phyloP scores from a whole-genome alignment of 2,888 invertebrate species.

The Eretmocerus hayati region DNA sequence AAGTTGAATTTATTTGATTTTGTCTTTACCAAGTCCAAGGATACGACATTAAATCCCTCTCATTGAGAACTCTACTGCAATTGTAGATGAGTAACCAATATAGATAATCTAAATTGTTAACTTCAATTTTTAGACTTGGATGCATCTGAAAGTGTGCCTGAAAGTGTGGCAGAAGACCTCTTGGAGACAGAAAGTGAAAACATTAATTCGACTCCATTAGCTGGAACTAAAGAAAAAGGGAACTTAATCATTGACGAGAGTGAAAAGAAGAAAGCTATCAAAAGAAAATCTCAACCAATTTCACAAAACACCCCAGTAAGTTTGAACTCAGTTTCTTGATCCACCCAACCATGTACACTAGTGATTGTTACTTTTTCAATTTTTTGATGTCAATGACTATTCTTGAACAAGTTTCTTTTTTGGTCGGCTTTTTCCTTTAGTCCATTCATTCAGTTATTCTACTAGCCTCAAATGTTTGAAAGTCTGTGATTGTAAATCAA shows the following conservation, averaged over 20 bases:
- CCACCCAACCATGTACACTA: too few relatives aligned
- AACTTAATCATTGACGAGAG: constrained; percentile 42
- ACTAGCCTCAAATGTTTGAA: too few relatives aligned
- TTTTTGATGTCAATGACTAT: not conserved
- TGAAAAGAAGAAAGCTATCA: constrained; percentile 40
- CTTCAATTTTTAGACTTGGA: constrained; percentile 10
- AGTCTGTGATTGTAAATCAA: not conserved
- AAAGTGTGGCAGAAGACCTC: constrained; percentile 24
- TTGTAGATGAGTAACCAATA: too few relatives aligned
- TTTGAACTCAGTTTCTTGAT: too few relatives aligned
- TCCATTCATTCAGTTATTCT: not conserved
- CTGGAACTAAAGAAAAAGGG: constrained; percentile 39
- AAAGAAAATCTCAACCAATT: constrained; percentile 33
- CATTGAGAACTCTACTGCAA: too few relatives aligned
- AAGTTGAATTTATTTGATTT: not conserved
- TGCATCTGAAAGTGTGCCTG: constrained; percentile 19
- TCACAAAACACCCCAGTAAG: constrained; percentile 35
- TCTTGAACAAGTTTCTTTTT: not conserved
- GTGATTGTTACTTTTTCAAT: not conserved
- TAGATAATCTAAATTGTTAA: too few relatives aligned
- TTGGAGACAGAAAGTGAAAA: constrained; percentile 24
- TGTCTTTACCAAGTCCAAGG: too few relatives aligned
- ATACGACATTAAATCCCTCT: too few relatives aligned
- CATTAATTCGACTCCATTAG: constrained; percentile 25
- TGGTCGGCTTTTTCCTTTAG: not conserved